Percentiles rank a stretch among this genome's conserved stretches.
Evolutionary conservation across 2,888 invertebrate genomes (phyloP).

Genomic region (Muscina levida): DNA sequence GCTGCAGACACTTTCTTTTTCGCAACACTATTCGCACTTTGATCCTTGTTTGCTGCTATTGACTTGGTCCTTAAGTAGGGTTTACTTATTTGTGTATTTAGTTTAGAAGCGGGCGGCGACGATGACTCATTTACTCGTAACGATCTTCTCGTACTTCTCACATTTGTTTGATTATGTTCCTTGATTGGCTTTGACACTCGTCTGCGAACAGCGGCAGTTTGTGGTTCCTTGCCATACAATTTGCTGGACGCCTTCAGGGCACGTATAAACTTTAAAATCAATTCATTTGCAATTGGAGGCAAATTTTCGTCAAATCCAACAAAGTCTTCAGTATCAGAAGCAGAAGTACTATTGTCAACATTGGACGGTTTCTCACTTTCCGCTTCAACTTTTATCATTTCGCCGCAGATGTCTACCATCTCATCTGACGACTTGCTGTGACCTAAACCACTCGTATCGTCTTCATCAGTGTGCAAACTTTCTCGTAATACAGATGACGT

Average conservation of each 20-base stretch:
- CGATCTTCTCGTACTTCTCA: neutral
- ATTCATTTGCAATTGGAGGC: slow-evolving; percentile 9
- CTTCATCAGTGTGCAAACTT: slow-evolving; percentile 70
- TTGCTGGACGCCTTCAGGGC: neutral
- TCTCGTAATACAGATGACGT: slow-evolving; percentile 61
- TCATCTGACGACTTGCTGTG: slow-evolving; percentile 74
- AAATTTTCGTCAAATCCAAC: slow-evolving; percentile 58
- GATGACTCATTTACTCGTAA: neutral
- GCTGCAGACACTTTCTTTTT: slow-evolving; percentile 39
- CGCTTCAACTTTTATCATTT: slow-evolving; percentile 18
- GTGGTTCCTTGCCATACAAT: neutral
- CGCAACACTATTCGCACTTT: slow-evolving; percentile 44
- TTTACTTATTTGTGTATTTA: no score
- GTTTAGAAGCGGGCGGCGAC: no score
- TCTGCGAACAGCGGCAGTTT: neutral
- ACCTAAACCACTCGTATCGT: slow-evolving; percentile 72
- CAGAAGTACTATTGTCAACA: slow-evolving; percentile 10
- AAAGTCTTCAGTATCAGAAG: slow-evolving; percentile 40
- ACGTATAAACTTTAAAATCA: neutral
- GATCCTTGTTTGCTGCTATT: slow-evolving; percentile 39
- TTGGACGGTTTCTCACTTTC: slow-evolving; percentile 11
- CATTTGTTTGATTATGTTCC: neutral
- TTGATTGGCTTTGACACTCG: neutral
- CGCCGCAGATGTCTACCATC: slow-evolving; percentile 19
- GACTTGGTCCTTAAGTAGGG: slow-evolving; percentile 32